Evolutionary conservation across 30 jellyfish, hydroid and myxozoan genomes (phyloP).

Genomic region (Cassiopea xamachana): DNA sequence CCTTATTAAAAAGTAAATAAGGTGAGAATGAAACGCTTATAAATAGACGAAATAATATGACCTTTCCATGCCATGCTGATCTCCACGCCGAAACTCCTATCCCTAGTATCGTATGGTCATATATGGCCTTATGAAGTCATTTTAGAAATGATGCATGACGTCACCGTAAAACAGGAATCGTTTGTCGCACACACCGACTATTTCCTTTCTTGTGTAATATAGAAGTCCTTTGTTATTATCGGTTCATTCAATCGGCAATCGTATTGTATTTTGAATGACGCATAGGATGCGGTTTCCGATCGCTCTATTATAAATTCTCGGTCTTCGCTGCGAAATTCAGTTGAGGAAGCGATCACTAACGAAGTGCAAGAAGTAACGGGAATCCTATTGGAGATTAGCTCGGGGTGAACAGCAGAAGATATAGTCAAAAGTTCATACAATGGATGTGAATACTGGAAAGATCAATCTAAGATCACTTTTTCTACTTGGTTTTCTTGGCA

Average conservation of each 20-base stretch:
- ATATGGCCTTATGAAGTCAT: too few species aligned
- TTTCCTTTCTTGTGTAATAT: neutral
- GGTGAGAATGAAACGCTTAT: too few species aligned
- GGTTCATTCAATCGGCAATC: slow-evolving; percentile 3
- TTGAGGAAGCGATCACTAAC: neutral
- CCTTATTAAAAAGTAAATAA: too few species aligned
- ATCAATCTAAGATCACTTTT: neutral
- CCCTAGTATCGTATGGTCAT: too few species aligned
- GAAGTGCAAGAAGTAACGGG: neutral
- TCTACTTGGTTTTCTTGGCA: neutral
- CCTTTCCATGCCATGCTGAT: too few species aligned
- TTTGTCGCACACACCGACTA: neutral
- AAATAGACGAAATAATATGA: too few species aligned
- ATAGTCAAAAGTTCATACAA: neutral
- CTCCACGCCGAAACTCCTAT: too few species aligned
- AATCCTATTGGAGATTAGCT: neutral
- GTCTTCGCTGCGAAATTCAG: neutral
- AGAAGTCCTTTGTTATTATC: neutral
- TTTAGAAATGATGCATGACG: neutral
- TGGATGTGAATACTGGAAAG: neutral
- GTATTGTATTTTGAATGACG: neutral
- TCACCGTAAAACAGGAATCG: neutral
- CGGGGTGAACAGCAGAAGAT: neutral
- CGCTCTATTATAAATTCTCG: neutral
- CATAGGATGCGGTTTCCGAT: neutral